Conservation (phyloP, 2,797 vertebrate genomes). For the Eremophila alpestris region DNA sequence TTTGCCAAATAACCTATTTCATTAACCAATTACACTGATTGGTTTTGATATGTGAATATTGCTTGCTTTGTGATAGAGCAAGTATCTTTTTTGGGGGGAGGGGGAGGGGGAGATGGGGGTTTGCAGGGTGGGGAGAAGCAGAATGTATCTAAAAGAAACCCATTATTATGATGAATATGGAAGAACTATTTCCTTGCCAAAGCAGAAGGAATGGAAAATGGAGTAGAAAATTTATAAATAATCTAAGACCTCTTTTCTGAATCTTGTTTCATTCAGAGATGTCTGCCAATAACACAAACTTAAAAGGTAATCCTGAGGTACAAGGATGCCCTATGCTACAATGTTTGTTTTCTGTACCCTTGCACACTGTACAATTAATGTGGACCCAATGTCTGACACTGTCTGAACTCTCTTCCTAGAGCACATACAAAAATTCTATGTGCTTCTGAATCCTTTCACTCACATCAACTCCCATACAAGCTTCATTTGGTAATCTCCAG, state of each 20-base stretch:
- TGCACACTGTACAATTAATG: neutral
- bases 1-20: neutral
- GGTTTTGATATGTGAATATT: neutral
- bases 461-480: neutral
- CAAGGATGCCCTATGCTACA: neutral
- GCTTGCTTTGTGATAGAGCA: neutral
- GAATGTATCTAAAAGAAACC: neutral
- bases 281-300: neutral
- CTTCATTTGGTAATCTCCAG: neutral
- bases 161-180: neutral
- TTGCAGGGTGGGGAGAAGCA: neutral
- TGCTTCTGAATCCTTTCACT: neutral
- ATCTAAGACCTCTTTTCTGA: neutral
- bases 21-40: neutral
- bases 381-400: neutral
- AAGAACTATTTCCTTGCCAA: neutral
- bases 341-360: neutral
- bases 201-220: neutral
- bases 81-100: neutral
- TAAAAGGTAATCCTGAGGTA: neutral
- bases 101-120: accelerated
- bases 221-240: neutral
- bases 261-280: neutral
- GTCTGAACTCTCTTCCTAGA: slow-evolving; percentile 10
- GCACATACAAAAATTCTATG: neutral